These are phyloP conservation scores for Nemotelus pantherinus DNA, from an alignment of 2,888 invertebrate species.

Conservation along the genomic window DNA sequence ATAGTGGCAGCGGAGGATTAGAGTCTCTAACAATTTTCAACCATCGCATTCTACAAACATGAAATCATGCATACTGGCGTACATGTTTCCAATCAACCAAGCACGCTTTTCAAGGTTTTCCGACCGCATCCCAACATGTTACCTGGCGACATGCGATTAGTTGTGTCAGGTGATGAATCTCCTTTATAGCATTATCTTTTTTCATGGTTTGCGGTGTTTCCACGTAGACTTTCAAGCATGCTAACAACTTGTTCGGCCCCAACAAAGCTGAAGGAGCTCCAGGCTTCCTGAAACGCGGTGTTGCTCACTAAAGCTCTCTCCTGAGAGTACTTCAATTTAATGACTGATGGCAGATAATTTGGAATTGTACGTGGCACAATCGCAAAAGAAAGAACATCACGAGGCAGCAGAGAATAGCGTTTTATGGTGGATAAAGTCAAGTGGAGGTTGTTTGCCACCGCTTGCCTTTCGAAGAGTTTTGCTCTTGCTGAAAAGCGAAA, in stretches of 20 bases:
- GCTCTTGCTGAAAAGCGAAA: too few relatives aligned
- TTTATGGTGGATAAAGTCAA: too few relatives aligned
- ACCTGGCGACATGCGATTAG: slow-evolving; percentile 27
- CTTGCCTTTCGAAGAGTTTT: too few relatives aligned
- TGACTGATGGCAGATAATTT: slow-evolving; percentile 41
- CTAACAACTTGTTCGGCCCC: slow-evolving; percentile 23
- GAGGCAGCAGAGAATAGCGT: too few relatives aligned
- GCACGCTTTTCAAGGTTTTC: not conserved
- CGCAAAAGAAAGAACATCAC: slow-evolving; percentile 20
- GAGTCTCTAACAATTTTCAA: too few relatives aligned
- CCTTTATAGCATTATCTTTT: slow-evolving; percentile 24
- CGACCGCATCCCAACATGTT: too few relatives aligned
- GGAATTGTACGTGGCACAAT: slow-evolving; percentile 34
- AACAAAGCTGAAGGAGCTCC: not conserved
- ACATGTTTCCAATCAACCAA: not conserved
- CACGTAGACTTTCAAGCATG: slow-evolving; percentile 22
- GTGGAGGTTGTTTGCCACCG: too few relatives aligned
- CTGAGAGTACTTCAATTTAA: slow-evolving; percentile 35
- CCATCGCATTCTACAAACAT: too few relatives aligned
- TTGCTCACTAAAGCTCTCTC: slow-evolving; percentile 11
- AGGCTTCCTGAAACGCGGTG: not conserved
- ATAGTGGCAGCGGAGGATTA: too few relatives aligned
- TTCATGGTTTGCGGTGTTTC: slow-evolving; percentile 20
- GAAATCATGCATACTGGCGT: too few relatives aligned
- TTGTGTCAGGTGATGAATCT: slow-evolving; percentile 23